Evolutionary conservation across 2,113 vertebrate species (phyloP), one percentile per base, ranked within the genome.

Genomic region (Patagioenas fasciata): DNA sequence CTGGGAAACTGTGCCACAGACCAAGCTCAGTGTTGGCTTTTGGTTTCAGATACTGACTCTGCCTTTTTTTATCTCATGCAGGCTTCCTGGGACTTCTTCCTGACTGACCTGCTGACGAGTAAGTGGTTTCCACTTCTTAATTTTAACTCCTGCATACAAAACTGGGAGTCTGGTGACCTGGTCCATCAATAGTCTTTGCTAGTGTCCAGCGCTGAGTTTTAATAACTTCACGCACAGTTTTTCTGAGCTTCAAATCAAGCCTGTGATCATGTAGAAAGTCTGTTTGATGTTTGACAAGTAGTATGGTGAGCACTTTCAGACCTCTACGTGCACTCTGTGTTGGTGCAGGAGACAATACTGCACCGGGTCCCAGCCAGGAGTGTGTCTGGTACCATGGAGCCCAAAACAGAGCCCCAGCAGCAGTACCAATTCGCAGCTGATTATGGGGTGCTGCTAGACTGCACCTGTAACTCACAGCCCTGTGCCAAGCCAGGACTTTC

Each of bases 91-190:
- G 57, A n/a, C 38, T 50, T 70, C 72, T 40, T 4, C 67, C 25
- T 34, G 82, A 4, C 3, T 3, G 5, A 21, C 25, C 4, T 15
- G 6, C 64, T 66, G 38, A 0, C 13, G 15, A 94, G 97, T 97
- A 96, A 96, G 94, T 91, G 31, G 10, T 38, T 85, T 77, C 25
- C 1, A 18, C 78, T 77, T 91, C 58, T 82, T 79, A n/a, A 20
- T 24, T 92, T 28, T 40, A 65, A 60, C 26, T 74, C 57, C 50
- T 66, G 32, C 23, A 25, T 77, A 42, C 19, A 81, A 50, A 85
- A 25, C 32, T 26, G 28, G 42, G 40, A 53, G 44, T 11, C 34
- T 70, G 16, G 29, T 3, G 12, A 72, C 16, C 12, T 24, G 20
- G 12, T 42, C 74, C 34, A 31, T 14, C 29, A 80, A 73, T 9